A percentile compares a stretch with the other conserved stretches of the same genome.
phyloP scores from a whole-genome alignment of 2,113 vertebrate genomes.

The Muscicapa adusta region DNA sequence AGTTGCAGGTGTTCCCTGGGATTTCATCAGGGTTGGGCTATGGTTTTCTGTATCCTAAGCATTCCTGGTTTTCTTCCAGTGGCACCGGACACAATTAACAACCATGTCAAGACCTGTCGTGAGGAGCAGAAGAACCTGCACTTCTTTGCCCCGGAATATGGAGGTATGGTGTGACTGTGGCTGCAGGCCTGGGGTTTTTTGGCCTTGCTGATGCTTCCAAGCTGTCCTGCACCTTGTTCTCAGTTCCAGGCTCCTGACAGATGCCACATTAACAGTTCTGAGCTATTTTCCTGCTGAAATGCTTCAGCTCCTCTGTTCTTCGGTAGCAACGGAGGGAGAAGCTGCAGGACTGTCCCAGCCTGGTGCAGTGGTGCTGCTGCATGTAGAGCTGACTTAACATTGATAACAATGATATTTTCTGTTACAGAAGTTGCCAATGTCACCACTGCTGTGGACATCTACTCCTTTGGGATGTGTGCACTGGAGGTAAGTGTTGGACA shows the following conservation, averaged over 20 bases:
- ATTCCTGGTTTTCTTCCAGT: slow-evolving; percentile 72
- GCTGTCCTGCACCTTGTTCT: background rate
- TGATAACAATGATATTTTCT: background rate
- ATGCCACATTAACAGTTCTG: background rate
- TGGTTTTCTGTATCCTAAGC: background rate
- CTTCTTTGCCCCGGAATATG: slow-evolving; percentile 98
- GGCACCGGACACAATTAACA: slow-evolving; percentile 98
- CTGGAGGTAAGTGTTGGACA: slow-evolving; percentile 85
- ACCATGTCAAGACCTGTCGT: slow-evolving; percentile 97
- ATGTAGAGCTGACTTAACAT: background rate
- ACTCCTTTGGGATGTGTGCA: slow-evolving; percentile 99
- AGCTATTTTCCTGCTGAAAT: background rate
- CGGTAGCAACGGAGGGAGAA: background rate
- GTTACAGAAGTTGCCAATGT: slow-evolving; percentile 86
- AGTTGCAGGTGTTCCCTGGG: background rate
- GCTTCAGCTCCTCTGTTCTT: background rate
- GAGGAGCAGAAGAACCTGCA: slow-evolving; percentile 99
- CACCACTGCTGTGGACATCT: slow-evolving; percentile 98
- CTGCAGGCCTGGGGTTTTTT: background rate
- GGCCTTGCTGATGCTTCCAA: background rate
- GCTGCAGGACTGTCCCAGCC: background rate
- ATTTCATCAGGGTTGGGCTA: background rate
- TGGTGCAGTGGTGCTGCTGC: background rate
- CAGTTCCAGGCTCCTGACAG: background rate
- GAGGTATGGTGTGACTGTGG: slow-evolving; percentile 73